These are phyloP conservation scores for Hesperophylax magnus DNA, from an alignment of 1,140 invertebrate genomes.

Conservation along the genomic window DNA sequence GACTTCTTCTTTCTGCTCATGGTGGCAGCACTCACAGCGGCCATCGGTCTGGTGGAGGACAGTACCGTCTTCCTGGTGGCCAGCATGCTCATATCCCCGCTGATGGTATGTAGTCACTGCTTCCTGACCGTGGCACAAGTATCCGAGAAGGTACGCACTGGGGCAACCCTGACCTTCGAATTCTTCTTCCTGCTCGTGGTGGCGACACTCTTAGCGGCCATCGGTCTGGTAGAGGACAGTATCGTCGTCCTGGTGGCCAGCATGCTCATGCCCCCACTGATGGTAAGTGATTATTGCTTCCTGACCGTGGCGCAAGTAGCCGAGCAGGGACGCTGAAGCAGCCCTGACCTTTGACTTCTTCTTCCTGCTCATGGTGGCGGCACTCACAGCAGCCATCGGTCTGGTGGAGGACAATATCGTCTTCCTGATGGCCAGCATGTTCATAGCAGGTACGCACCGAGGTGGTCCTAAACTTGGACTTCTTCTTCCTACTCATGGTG, in stretches of 20 bases:
- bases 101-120: constrained; percentile 73
- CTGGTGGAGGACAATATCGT: constrained; percentile 85
- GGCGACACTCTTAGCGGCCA: constrained; percentile 76
- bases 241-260: constrained; percentile 81
- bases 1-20: constrained; percentile 80
- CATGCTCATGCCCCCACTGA: constrained; percentile 85
- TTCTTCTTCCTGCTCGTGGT: constrained; percentile 78
- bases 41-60: constrained; percentile 84
- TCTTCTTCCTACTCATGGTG: too few relatives aligned
- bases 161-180: constrained; percentile 81
- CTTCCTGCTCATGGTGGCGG: constrained; percentile 77
- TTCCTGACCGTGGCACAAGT: constrained; percentile 67
- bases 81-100: constrained; percentile 84
- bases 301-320: constrained; percentile 82
- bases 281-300: constrained; percentile 73
- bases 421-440: constrained; percentile 82
- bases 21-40: constrained; percentile 77
- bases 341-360: constrained; percentile 83
- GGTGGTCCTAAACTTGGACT: too few relatives aligned
- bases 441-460: too few relatives aligned
- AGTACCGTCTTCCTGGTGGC: constrained; percentile 81
- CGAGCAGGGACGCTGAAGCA: constrained; percentile 73
- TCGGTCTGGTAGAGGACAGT: constrained; percentile 86
- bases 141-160: constrained; percentile 75
- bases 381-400: constrained; percentile 78